Evolutionary conservation across 1,140 invertebrate species (phyloP).

Genomic region (Brachionus rubens): DNA sequence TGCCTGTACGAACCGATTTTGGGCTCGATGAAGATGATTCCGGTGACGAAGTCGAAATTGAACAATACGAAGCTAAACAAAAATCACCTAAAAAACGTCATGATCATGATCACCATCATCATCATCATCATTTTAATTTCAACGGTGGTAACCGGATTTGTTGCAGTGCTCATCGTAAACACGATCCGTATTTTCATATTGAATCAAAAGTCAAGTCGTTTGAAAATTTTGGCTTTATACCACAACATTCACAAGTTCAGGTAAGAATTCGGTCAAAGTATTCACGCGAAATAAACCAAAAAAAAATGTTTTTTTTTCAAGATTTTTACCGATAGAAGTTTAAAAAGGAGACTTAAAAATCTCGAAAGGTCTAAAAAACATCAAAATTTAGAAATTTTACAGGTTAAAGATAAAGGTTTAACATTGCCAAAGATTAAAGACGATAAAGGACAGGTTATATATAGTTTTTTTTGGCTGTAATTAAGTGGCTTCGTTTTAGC

Average conservation of each 20-base stretch:
- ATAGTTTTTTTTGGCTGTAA: constrained; percentile 10
- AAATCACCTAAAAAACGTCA: not conserved
- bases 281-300: not conserved
- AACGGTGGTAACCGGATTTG: constrained; percentile 19
- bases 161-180: constrained; percentile 36
- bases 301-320: not conserved
- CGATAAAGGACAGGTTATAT: not conserved
- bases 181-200: constrained; percentile 38
- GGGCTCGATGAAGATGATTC: constrained; percentile 17
- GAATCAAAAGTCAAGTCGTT: constrained; percentile 37
- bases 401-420: not conserved
- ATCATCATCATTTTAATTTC: constrained; percentile 37
- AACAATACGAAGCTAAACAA: not conserved
- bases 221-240: constrained; percentile 31
- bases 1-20: not conserved
- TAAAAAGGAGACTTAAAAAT: not conserved
- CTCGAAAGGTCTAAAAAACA: not conserved
- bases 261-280: not conserved
- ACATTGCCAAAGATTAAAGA: not conserved
- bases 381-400: too few species aligned
- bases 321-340: constrained; percentile 12
- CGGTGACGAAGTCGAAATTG: constrained; percentile 26
- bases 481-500: too few species aligned
- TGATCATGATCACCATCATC: too few species aligned
- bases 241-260: not conserved